Conservation (phyloP, 2,888 invertebrate species). For the Euzophera pinguis region DNA sequence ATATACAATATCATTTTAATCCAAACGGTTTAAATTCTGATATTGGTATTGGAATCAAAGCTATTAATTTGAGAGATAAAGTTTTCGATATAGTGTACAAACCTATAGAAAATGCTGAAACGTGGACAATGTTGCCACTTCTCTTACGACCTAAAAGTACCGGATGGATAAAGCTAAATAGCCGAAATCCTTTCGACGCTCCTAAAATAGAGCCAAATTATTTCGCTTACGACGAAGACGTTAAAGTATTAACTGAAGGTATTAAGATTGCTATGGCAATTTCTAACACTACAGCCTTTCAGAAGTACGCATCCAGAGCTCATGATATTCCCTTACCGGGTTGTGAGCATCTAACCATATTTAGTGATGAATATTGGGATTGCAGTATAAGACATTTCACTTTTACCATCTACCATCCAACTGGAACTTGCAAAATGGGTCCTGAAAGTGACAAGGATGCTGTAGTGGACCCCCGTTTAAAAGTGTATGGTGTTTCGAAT, state of each 20-base stretch:
- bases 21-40: neutral
- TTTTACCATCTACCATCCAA: constrained; percentile 84
- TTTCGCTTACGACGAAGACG: neutral
- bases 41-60: neutral
- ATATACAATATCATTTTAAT: neutral
- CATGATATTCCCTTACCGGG: neutral
- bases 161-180: neutral
- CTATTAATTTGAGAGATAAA: neutral
- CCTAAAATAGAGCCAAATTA: neutral
- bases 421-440: constrained; percentile 88
- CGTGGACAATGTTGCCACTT: neutral
- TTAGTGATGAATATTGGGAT: neutral
- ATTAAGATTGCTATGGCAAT: neutral
- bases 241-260: neutral
- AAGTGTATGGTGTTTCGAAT: neutral
- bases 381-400: neutral
- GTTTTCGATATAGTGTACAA: neutral
- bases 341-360: neutral
- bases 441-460: constrained; percentile 71
- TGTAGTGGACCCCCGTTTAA: neutral
- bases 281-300: neutral
- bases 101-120: neutral
- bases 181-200: neutral
- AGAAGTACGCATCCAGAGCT: neutral
- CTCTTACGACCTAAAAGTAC: neutral